These are phyloP conservation scores for Tachina grossa DNA, from an alignment of 2,888 invertebrate species.

Conservation along the genomic window DNA sequence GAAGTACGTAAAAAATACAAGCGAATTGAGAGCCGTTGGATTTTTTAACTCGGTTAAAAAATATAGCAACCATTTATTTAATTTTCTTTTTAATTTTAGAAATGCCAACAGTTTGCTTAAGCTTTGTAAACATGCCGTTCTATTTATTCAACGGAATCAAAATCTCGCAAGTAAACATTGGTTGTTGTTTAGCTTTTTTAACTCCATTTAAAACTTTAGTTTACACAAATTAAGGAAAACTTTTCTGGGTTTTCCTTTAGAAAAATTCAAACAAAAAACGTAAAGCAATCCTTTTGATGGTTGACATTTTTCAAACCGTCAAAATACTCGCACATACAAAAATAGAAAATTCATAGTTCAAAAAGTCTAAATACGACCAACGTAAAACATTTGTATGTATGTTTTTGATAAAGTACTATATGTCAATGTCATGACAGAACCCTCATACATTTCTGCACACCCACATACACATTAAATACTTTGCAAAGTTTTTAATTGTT, in stretches of 20 bases:
- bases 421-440: conserved; percentile 53
- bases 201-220: not conserved
- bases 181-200: too few relatives aligned
- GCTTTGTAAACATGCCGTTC: too few relatives aligned
- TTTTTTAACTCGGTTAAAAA: too few relatives aligned
- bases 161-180: too few relatives aligned
- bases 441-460: conserved; percentile 22
- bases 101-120: too few relatives aligned
- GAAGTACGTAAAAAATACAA: too few relatives aligned
- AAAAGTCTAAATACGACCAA: not conserved
- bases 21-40: too few relatives aligned
- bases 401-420: conserved; percentile 61
- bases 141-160: too few relatives aligned
- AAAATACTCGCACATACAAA: not conserved
- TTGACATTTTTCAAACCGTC: conserved; percentile 74
- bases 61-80: too few relatives aligned
- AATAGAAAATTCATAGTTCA: conserved; percentile 19
- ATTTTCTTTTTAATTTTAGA: too few relatives aligned
- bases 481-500: conserved; percentile 54
- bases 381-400: not conserved
- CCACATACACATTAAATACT: not conserved
- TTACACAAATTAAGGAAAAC: not conserved
- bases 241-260: not conserved
- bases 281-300: conserved; percentile 72
- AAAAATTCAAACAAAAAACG: not conserved